Conservation (phyloP, 64 coral and sea anemone species). For the Catalaphyllia jardinei region DNA sequence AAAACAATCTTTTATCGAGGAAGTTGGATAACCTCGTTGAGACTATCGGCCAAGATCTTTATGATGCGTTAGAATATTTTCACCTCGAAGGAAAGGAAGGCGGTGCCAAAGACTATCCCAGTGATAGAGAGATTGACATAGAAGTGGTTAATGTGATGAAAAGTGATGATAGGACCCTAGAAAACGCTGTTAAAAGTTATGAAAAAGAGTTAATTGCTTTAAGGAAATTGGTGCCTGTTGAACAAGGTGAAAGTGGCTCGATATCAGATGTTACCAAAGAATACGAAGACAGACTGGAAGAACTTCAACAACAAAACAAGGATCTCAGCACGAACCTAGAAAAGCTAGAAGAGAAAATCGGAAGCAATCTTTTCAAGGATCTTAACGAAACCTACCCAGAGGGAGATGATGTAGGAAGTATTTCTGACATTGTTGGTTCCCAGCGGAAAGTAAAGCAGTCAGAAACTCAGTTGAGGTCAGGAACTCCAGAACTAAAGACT, state of each 20-base stretch:
- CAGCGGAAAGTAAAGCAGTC: background rate
- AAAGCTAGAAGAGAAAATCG: constrained; percentile 30
- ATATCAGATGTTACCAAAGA: constrained; percentile 9
- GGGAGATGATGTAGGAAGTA: background rate
- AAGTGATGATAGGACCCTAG: background rate
- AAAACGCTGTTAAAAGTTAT: constrained; percentile 2
- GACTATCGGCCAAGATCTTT: background rate
- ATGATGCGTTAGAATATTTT: background rate
- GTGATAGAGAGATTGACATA: background rate
- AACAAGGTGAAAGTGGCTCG: background rate
- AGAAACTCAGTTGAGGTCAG: background rate
- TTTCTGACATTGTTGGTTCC: background rate
- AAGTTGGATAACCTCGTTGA: background rate
- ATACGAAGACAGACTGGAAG: constrained; percentile 1
- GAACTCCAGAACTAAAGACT: constrained; percentile 9
- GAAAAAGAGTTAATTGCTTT: constrained; percentile 33
- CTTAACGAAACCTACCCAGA: background rate
- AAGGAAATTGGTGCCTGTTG: background rate
- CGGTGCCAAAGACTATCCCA: background rate
- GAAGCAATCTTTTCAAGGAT: constrained; percentile 8
- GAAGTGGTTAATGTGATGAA: background rate
- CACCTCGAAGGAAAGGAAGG: background rate
- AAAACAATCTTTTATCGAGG: background rate
- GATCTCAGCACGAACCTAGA: background rate
- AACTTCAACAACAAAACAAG: constrained; percentile 11